phyloP scores from a whole-genome alignment of 2,113 vertebrate species.

The Spilogale gracilis region DNA sequence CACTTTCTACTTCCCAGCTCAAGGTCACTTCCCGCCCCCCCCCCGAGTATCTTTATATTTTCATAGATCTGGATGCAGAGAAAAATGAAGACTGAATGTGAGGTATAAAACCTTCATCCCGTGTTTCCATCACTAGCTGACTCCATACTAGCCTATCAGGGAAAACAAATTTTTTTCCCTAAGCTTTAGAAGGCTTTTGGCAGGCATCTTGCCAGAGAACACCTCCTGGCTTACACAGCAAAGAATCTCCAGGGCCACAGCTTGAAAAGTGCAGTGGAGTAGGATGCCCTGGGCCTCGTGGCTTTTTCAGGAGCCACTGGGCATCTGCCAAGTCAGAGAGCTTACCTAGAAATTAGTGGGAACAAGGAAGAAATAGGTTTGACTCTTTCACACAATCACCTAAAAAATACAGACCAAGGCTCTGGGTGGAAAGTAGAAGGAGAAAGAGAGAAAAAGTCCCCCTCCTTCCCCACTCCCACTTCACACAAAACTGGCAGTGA shows the following conservation, averaged over 20 bases:
- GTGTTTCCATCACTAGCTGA: background rate
- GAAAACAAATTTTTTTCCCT: background rate
- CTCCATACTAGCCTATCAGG: background rate
- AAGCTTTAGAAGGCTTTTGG: background rate
- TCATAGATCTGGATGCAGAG: background rate
- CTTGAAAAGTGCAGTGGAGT: background rate
- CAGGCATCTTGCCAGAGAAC: background rate
- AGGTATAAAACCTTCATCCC: background rate
- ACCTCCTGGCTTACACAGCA: background rate
- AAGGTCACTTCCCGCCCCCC: background rate
- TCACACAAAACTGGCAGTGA: conserved; percentile 49
- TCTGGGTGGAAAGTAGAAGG: background rate
- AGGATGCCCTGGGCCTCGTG: background rate
- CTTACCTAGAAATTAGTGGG: background rate
- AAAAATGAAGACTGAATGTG: background rate
- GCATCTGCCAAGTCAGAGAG: background rate
- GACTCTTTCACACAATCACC: background rate
- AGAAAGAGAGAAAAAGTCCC: background rate
- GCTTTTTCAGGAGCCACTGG: background rate
- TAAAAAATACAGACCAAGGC: background rate
- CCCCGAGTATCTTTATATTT: background rate
- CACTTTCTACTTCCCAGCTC: background rate
- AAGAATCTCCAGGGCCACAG: background rate
- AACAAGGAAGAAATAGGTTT: background rate
- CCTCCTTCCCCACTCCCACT: background rate